Evolutionary conservation across 92 coral and sea anemone genomes (phyloP), one percentile per base, ranked within the genome.

Genomic region (Diadumene lineata): DNA sequence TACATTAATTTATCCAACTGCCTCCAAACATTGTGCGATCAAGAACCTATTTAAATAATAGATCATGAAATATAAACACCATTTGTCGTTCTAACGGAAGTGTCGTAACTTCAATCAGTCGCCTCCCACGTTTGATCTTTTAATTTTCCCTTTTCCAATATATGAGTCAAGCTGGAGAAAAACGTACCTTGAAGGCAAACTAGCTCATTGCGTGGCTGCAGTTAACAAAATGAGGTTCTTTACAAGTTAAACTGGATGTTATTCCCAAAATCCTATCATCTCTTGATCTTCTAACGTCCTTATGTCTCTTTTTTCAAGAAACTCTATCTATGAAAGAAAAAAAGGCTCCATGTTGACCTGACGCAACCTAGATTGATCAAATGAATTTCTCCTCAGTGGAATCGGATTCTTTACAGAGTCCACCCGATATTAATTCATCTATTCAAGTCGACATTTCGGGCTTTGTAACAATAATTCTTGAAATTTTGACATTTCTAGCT

Each of bases 381-480:
- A 73, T 73, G 78, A 73, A 73, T 38, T 53, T 0, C 19, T 34
- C 68, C 13, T 38, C 48, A 38, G 48, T 38, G 48, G 48, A 34
- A n/a, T 43, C 24, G 9, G 27, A 31, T 26, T 63, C 34, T 69
- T 2, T 70, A 24, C 60, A 62, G 23, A 43, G 61, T 31, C 13
- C n/a, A n/a, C n/a, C 69, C 0, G 55, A 55, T 64, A 64, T 31
- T 15, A 82, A 74, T 15, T 70, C 90, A 19, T 64, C 82, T 1
- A 78, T 86, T 50, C 85, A 83, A 70, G 92, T 87, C 30, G 88
- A 87, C 34, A 38, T 87, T 29, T 87, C 92, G 13, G 92, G 92
- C 13, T 50, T 87, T 11, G 55, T 87, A 8, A 79, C 81, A 24
- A 74, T 87, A 19, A 55, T 64, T 23, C 48, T 87, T 24, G 92